phyloP scores from a whole-genome alignment of 2,113 vertebrate genomes.

The Platanista minor region DNA sequence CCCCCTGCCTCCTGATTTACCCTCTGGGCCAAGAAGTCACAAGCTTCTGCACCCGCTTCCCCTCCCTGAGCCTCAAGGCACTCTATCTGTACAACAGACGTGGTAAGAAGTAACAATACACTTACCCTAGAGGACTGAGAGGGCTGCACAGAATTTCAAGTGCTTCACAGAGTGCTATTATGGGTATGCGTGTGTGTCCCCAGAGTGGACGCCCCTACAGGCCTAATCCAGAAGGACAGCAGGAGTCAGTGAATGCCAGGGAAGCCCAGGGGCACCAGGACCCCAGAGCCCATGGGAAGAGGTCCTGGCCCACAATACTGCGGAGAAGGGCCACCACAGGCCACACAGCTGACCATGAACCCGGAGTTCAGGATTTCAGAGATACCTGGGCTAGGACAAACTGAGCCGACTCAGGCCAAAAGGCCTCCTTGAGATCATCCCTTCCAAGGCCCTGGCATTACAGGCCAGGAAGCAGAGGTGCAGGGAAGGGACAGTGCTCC shows the following conservation, averaged over 20 bases:
- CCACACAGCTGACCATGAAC: not conserved
- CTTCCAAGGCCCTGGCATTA: not conserved
- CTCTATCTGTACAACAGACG: not conserved
- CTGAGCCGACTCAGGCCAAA: accelerated
- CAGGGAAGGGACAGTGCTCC: not conserved
- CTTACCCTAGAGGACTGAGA: not conserved
- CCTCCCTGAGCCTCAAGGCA: not conserved
- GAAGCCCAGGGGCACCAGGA: not conserved
- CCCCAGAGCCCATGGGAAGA: not conserved
- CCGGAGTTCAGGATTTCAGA: not conserved
- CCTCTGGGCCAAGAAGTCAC: not conserved
- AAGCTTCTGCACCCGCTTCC: not conserved
- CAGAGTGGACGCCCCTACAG: accelerated
- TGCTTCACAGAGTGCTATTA: not conserved
- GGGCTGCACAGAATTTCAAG: too few species aligned
- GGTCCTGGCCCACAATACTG: not conserved
- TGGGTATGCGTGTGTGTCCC: not conserved
- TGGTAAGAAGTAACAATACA: not conserved
- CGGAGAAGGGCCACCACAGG: not conserved
- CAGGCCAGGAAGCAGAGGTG: not conserved
- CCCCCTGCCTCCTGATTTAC: not conserved
- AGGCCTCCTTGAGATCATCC: not conserved
- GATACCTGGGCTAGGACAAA: accelerated
- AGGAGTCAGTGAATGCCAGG: not conserved
- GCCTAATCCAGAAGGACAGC: not conserved